A percentile compares a stretch with the other conserved stretches of the same genome.
These are phyloP conservation scores for Mesochorus sp. DNA, from an alignment of 2,888 invertebrate genomes.

Conservation along the genomic window DNA sequence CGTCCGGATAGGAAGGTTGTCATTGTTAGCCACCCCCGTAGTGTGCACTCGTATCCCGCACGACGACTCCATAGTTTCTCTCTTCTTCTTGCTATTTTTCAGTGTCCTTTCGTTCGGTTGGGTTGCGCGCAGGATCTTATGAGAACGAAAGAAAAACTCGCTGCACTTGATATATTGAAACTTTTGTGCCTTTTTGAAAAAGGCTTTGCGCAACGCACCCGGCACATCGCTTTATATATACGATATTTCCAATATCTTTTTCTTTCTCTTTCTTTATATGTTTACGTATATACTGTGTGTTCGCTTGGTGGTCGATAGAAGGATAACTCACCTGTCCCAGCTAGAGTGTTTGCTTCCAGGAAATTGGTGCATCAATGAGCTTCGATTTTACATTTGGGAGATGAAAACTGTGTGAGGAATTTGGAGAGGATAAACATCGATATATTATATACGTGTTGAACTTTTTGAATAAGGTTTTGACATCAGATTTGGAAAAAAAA, in stretches of 20 bases:
- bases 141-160: constrained; percentile 63
- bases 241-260: constrained; percentile 42
- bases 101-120: constrained; percentile 25
- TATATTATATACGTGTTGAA: not conserved
- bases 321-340: constrained; percentile 61
- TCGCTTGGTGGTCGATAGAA: constrained; percentile 41
- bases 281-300: not conserved
- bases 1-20: constrained; percentile 69
- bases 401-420: not conserved
- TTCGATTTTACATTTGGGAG: constrained; percentile 2
- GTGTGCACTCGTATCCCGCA: constrained; percentile 57
- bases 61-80: constrained; percentile 37
- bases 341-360: constrained; percentile 5
- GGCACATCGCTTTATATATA: constrained; percentile 74
- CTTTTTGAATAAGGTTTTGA: not conserved
- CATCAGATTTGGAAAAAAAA: not conserved
- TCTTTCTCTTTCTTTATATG: constrained; percentile 7
- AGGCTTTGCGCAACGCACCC: constrained; percentile 76
- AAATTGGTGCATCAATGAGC: constrained; percentile 28
- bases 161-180: constrained; percentile 79
- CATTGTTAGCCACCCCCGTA: constrained; percentile 73
- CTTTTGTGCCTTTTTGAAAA: constrained; percentile 76
- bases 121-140: constrained; percentile 40
- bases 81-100: constrained; percentile 32
- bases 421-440: not conserved